Evolutionary conservation across 2,113 vertebrate species (phyloP).

Genomic region (Protobothrops mucrosquamatus): DNA sequence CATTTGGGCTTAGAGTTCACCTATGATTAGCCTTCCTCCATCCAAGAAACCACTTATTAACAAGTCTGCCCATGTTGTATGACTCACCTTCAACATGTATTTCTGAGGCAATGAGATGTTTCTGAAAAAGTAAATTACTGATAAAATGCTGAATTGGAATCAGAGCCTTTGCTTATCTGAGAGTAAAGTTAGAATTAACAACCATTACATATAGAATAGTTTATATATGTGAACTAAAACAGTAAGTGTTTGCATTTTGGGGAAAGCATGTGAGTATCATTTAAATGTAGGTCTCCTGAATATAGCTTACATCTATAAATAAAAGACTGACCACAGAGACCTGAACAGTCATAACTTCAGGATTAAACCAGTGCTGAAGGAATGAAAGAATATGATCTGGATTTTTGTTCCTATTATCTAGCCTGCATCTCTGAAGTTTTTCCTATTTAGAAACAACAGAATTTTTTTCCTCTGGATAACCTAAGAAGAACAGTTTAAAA

Average conservation of each 20-base stretch:
- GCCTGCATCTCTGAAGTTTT: not conserved
- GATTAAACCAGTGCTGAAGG: not conserved
- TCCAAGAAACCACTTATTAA: conserved; percentile 34
- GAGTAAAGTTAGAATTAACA: not conserved
- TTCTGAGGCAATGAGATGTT: conserved; percentile 17
- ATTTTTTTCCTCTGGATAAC: not conserved
- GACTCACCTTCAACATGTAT: conserved; percentile 26
- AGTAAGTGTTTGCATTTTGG: not conserved
- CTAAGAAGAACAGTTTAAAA: not conserved
- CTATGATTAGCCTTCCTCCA: conserved; percentile 36
- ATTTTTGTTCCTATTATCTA: not conserved
- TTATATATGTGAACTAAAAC: conserved; percentile 25
- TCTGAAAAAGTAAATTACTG: conserved; percentile 1
- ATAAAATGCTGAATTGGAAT: not conserved
- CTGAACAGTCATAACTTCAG: not conserved
- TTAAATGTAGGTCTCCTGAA: not conserved
- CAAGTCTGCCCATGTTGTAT: conserved; percentile 10
- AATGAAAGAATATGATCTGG: not conserved
- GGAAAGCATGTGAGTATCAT: not conserved
- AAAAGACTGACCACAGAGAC: not conserved
- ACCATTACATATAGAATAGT: not conserved
- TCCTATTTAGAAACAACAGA: not conserved
- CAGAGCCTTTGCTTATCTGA: not conserved
- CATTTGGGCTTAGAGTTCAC: conserved; percentile 35
- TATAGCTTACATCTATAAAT: not conserved